Conservation (phyloP, 2,888 invertebrate genomes). For the Atherix ibis region DNA sequence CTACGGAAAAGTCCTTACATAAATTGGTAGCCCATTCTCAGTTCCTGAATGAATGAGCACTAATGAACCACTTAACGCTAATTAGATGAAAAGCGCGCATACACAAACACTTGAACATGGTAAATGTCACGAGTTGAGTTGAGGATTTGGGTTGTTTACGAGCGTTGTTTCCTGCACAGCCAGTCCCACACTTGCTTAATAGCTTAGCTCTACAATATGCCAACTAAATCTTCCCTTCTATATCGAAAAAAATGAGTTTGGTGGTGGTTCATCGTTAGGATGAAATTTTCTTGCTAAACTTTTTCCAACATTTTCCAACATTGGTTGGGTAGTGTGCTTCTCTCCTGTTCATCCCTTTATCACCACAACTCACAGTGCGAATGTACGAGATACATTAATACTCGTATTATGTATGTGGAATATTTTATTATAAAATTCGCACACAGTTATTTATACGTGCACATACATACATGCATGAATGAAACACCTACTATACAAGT, state of each 20-base stretch:
- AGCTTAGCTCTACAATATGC: no score
- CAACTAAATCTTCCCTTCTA: no score
- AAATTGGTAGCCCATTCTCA: slow-evolving; percentile 3
- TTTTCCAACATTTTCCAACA: not conserved
- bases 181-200: no score
- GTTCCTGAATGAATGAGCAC: slow-evolving; percentile 8
- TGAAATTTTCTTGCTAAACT: slow-evolving; percentile 3
- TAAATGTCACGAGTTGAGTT: slow-evolving; percentile 6
- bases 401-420: no score
- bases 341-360: not conserved
- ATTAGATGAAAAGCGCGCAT: slow-evolving; percentile 11
- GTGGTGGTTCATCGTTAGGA: not conserved
- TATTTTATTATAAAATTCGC: no score
- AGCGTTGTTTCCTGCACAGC: no score
- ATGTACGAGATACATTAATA: no score
- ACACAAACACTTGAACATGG: slow-evolving; percentile 3
- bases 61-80: slow-evolving; percentile 13
- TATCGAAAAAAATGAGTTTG: slow-evolving; percentile 1
- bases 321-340: no score
- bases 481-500: no score
- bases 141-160: not conserved
- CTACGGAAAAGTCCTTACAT: not conserved
- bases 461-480: no score
- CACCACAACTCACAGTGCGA: no score
- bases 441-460: no score